A percentile compares a stretch with the other conserved stretches of the same genome.
phyloP scores from a whole-genome alignment of 2,113 vertebrate species.

The Gymnocephalus cernua region DNA sequence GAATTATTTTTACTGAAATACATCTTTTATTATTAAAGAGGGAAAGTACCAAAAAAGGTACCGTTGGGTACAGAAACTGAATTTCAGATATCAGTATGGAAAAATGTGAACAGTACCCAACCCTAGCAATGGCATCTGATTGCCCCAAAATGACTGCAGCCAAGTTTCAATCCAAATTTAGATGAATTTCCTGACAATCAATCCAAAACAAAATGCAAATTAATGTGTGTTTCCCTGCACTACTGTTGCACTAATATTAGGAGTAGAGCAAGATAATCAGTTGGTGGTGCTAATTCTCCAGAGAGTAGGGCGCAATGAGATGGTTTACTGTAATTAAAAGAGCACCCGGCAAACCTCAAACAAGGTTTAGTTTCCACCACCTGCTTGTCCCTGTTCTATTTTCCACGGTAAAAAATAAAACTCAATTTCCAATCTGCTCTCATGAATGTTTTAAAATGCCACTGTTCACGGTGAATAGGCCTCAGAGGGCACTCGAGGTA shows the following conservation, averaged over 20 bases:
- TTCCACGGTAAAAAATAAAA: slow-evolving; percentile 27
- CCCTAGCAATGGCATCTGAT: no score
- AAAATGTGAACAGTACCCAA: no score
- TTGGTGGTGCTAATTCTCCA: not conserved
- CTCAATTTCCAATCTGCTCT: slow-evolving; percentile 62
- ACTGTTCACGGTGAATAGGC: slow-evolving; percentile 20
- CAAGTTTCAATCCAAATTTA: not conserved
- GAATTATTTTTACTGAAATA: no score
- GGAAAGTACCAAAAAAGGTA: no score
- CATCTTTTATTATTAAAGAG: no score
- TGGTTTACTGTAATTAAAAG: not conserved
- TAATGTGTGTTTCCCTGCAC: not conserved
- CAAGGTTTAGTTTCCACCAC: not conserved
- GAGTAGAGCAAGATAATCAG: not conserved
- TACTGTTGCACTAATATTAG: not conserved
- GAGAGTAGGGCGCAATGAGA: not conserved
- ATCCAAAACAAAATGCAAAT: not conserved
- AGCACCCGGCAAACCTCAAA: not conserved
- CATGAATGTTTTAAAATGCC: slow-evolving; percentile 68
- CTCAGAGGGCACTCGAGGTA: slow-evolving; percentile 9
- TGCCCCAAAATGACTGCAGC: no score
- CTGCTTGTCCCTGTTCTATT: slow-evolving; percentile 4
- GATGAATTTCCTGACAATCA: not conserved
- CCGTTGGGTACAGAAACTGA: no score
- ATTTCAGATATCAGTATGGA: no score